Evolutionary conservation across 2,113 vertebrate genomes (phyloP).

Genomic region (Egretta garzetta): DNA sequence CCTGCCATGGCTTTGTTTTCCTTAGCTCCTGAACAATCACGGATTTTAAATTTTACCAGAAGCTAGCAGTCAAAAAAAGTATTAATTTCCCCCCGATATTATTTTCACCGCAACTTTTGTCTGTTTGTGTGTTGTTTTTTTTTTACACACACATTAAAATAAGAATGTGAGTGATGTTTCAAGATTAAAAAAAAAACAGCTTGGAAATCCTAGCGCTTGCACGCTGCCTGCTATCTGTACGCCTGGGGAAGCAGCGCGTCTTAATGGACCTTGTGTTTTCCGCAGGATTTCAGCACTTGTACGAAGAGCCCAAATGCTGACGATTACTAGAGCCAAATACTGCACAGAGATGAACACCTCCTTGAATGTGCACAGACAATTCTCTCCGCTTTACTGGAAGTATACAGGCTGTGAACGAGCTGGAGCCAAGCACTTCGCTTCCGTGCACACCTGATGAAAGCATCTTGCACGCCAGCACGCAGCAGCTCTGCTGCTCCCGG

Average conservation of each 20-base stretch:
- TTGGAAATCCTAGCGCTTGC: neutral
- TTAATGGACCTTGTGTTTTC: neutral
- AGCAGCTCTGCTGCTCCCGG: neutral
- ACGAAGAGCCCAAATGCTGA: neutral
- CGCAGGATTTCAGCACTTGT: neutral
- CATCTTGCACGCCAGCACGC: fast-evolving
- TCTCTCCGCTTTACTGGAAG: neutral
- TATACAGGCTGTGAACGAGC: neutral
- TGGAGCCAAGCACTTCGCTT: neutral
- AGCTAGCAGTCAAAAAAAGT: neutral
- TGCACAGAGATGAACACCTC: neutral
- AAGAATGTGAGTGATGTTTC: neutral
- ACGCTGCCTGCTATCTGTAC: neutral
- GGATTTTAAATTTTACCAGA: neutral
- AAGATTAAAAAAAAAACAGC: neutral
- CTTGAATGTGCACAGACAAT: neutral
- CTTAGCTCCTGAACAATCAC: neutral
- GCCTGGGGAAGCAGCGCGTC: neutral
- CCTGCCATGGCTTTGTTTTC: neutral
- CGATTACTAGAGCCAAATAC: neutral
- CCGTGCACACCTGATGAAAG: neutral
- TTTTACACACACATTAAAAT: neutral
- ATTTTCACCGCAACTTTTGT: neutral
- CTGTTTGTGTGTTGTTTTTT: neutral
- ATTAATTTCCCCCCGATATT: neutral